phyloP scores from a whole-genome alignment of 2,797 vertebrate genomes.

The Fistularia commersonii region DNA sequence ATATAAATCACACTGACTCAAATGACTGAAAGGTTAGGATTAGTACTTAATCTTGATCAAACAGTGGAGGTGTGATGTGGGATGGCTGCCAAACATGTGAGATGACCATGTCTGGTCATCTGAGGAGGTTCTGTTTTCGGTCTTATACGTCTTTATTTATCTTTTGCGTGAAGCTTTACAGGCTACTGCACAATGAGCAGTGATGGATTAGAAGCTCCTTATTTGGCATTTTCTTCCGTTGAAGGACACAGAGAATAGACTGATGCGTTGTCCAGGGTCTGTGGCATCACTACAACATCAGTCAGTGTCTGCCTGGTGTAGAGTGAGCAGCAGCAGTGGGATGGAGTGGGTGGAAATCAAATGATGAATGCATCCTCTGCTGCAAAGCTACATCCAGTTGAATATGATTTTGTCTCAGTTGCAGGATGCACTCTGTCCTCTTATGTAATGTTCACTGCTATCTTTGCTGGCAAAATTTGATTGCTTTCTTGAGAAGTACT shows the following conservation, averaged over 20 bases:
- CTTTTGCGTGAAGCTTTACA: conserved; percentile 35
- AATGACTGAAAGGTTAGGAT: not conserved
- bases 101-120: conserved; percentile 11
- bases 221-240: conserved; percentile 45
- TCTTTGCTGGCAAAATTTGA: not conserved
- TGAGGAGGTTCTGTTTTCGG: conserved; percentile 13
- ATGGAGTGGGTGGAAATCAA: conserved; percentile 68
- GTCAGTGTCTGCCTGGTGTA: conserved; percentile 52
- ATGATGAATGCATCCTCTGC: conserved; percentile 64
- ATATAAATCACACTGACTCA: not conserved
- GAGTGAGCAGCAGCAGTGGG: conserved; percentile 62
- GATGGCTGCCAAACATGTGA: conserved; percentile 6
- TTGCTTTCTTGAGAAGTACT: not conserved
- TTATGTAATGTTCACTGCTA: conserved; percentile 35
- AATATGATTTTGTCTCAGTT: conserved; percentile 54
- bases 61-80: conserved; percentile 2
- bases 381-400: conserved; percentile 53
- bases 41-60: conserved; percentile 1
- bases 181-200: conserved; percentile 35
- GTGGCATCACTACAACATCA: conserved; percentile 58
- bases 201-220: conserved; percentile 45
- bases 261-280: conserved; percentile 50
- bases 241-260: conserved; percentile 41
- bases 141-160: conserved; percentile 23
- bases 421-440: conserved; percentile 33